A percentile compares a stretch with the other conserved stretches of the same genome.
phyloP scores from a whole-genome alignment of 1,140 invertebrate genomes.

The Drosophila serrata region DNA sequence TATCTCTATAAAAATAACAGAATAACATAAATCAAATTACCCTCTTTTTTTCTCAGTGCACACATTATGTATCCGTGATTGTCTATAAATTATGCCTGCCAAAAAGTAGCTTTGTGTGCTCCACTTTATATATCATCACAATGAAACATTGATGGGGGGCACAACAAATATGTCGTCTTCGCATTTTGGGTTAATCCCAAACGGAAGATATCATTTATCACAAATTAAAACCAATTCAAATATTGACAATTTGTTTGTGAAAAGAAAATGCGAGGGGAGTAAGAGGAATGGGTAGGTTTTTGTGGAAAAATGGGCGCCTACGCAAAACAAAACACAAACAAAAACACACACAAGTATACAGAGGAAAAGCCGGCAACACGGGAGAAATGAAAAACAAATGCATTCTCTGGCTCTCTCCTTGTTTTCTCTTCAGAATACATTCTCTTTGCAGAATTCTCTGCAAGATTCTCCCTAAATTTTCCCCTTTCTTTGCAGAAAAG shows the following conservation, averaged over 20 bases:
- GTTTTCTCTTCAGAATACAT: neutral
- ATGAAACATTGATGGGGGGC: slow-evolving; percentile 14
- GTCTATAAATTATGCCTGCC: slow-evolving; percentile 63
- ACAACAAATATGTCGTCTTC: slow-evolving; percentile 28
- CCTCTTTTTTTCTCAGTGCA: neutral
- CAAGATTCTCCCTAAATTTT: neutral
- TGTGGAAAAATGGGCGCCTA: slow-evolving; percentile 6
- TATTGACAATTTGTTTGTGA: slow-evolving; percentile 59
- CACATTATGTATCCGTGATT: slow-evolving; percentile 14
- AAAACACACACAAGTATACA: slow-evolving; percentile 20
- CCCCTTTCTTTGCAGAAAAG: slow-evolving; percentile 3
- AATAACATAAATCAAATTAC: neutral
- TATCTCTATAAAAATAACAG: neutral
- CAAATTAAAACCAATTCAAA: slow-evolving; percentile 64
- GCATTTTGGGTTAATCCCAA: slow-evolving; percentile 50
- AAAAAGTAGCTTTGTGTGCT: slow-evolving; percentile 53
- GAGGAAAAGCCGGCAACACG: slow-evolving; percentile 13
- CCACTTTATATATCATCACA: slow-evolving; percentile 54
- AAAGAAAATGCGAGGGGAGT: slow-evolving; percentile 1
- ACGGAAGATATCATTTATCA: slow-evolving; percentile 63
- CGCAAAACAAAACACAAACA: slow-evolving; percentile 27
- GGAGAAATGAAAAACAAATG: slow-evolving; percentile 8
- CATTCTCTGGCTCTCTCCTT: neutral
- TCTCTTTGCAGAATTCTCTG: neutral
- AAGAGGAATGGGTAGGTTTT: neutral